Conservation (phyloP, 1,140 invertebrate genomes). For the Arion vulgaris region DNA sequence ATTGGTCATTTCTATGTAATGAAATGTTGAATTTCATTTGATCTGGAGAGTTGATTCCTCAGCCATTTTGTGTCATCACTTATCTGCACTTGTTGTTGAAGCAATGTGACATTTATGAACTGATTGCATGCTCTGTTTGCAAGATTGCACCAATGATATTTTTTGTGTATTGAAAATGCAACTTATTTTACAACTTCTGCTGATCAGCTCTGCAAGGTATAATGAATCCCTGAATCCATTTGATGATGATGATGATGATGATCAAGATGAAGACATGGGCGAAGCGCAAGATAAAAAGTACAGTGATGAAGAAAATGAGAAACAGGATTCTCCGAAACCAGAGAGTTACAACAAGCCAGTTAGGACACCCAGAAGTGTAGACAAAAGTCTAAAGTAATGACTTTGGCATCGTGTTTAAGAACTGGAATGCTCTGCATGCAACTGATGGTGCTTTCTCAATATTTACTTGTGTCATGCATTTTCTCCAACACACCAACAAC, state of each 20-base stretch:
- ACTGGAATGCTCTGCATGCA: neutral
- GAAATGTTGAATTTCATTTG: no score
- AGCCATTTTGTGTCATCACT: no score
- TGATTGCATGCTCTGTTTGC: no score
- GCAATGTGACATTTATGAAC: no score
- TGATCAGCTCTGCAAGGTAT: neutral
- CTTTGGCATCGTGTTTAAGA: neutral
- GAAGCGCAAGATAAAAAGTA: neutral
- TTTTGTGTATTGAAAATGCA: no score
- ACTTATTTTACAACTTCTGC: neutral
- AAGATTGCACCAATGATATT: no score
- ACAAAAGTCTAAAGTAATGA: neutral
- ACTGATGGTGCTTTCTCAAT: neutral
- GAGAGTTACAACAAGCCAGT: neutral
- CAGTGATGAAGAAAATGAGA: neutral
- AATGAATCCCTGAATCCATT: neutral
- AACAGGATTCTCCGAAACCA: neutral
- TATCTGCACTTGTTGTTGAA: no score
- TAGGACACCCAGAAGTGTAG: neutral
- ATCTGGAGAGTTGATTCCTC: no score
- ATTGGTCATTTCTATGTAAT: no score
- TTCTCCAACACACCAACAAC: neutral
- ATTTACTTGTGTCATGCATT: neutral
- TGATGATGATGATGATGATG: slow-evolving; percentile 8
- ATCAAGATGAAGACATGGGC: neutral